phyloP scores from a whole-genome alignment of 2,888 invertebrate species.

The Galerucella calmariensis region DNA sequence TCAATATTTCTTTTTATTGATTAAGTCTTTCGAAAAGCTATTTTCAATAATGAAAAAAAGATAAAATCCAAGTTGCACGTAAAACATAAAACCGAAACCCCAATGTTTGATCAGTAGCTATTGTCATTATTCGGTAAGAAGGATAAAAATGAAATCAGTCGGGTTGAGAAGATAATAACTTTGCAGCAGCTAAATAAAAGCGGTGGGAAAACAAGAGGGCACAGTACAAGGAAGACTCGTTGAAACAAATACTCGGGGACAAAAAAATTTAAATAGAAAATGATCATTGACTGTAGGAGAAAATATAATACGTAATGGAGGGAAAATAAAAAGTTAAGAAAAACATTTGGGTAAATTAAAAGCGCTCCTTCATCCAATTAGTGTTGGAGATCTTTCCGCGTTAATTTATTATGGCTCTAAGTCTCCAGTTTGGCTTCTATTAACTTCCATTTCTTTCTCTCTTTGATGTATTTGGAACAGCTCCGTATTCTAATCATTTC shows the following conservation, averaged over 20 bases:
- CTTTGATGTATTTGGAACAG: too few relatives aligned
- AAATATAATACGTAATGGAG: too few relatives aligned
- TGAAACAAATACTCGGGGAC: constrained; percentile 22
- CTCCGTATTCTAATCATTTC: too few relatives aligned
- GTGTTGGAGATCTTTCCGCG: too few relatives aligned
- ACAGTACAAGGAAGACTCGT: constrained; percentile 23
- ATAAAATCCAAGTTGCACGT: constrained; percentile 13
- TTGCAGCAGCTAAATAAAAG: constrained; percentile 39
- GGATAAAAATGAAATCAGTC: constrained; percentile 37
- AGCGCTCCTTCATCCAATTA: too few relatives aligned
- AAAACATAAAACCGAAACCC: constrained; percentile 12
- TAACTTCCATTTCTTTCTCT: too few relatives aligned
- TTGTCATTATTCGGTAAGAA: constrained; percentile 33
- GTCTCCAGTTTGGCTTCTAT: too few relatives aligned
- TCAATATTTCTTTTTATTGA: constrained; percentile 10
- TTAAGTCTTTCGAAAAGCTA: constrained; percentile 5
- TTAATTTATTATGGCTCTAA: too few relatives aligned
- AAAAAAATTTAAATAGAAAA: neutral
- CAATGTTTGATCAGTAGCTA: constrained; percentile 31
- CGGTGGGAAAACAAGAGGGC: constrained; percentile 29
- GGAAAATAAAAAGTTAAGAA: too few relatives aligned
- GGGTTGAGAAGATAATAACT: constrained; percentile 39
- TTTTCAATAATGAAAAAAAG: constrained; percentile 21
- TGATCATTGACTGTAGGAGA: neutral
- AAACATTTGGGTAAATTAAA: too few relatives aligned